A percentile compares a stretch with the other conserved stretches of the same genome.
Conservation (phyloP, 2,888 invertebrate species). For the Agapetus fuscipes region DNA sequence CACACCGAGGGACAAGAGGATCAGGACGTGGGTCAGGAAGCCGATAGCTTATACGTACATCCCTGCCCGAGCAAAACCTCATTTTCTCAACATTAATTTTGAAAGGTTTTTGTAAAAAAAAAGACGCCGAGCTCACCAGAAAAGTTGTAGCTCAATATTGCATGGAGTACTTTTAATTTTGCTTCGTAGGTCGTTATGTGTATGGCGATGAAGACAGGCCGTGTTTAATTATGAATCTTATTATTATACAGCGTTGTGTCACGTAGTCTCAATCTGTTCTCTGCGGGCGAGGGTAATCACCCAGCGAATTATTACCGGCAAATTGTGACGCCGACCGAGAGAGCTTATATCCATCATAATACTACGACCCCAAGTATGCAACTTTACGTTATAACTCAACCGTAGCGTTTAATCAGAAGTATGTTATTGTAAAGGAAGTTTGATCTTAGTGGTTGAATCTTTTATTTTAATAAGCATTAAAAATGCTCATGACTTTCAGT, state of each 20-base stretch:
- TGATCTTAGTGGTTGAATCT: no score
- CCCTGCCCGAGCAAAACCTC: conserved; percentile 1
- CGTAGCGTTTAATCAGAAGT: no score
- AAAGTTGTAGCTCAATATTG: neutral
- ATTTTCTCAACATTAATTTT: conserved; percentile 10
- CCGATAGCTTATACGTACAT: neutral
- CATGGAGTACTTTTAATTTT: neutral
- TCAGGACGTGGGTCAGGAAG: no score
- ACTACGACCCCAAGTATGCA: conserved; percentile 4
- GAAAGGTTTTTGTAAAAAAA: conserved; percentile 4
- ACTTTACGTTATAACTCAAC: no score
- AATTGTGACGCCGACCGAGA: conserved; percentile 11
- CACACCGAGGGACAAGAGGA: conserved; percentile 4
- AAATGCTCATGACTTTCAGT: no score
- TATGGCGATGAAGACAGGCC: neutral
- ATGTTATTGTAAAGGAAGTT: no score
- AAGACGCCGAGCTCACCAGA: neutral
- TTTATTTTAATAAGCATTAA: no score
- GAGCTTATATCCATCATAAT: conserved; percentile 5
- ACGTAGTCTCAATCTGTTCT: conserved; percentile 21
- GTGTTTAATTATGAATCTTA: conserved; percentile 20
- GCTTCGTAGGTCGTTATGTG: neutral
- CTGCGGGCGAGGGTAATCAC: conserved; percentile 7
- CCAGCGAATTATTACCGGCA: conserved; percentile 11
- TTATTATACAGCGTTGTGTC: conserved; percentile 20